Evolutionary conservation across 2,113 vertebrate genomes (phyloP).

Genomic region (Triplophysa rosa): DNA sequence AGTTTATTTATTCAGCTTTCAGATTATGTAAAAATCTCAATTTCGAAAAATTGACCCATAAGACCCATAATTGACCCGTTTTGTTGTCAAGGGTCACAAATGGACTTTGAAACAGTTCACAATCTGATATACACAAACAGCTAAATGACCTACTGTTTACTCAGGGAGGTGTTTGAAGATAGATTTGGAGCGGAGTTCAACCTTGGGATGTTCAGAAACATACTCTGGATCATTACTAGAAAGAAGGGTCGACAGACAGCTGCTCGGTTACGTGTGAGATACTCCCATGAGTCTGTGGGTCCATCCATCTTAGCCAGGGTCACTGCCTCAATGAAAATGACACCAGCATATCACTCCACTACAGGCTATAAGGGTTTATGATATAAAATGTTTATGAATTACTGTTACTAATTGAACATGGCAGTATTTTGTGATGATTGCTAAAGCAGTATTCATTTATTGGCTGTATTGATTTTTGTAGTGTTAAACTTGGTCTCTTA

Average conservation of each 20-base stretch:
- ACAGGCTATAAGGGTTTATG: background rate
- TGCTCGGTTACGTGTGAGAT: background rate
- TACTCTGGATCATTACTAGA: conserved; percentile 36
- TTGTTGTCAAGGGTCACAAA: too few species aligned
- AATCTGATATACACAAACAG: background rate
- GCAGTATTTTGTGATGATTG: too few species aligned
- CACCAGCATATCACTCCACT: background rate
- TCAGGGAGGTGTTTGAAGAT: background rate
- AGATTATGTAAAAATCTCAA: too few species aligned
- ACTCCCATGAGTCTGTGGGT: conserved; percentile 29
- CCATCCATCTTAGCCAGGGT: conserved; percentile 45
- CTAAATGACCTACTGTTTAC: conserved; percentile 4
- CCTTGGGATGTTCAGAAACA: conserved; percentile 29
- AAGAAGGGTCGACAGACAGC: conserved; percentile 17
- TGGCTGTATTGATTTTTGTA: too few species aligned
- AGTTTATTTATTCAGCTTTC: too few species aligned
- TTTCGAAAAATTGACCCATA: too few species aligned
- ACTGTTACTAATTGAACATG: background rate
- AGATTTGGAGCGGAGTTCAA: background rate
- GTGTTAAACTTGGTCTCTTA: too few species aligned
- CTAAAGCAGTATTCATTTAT: too few species aligned
- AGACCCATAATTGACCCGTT: too few species aligned
- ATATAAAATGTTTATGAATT: background rate
- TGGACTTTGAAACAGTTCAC: conserved; percentile 2
- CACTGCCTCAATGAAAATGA: conserved; percentile 3